These are phyloP conservation scores for Antheraea pernyi DNA, from an alignment of 1,140 invertebrate species.

Conservation along the genomic window DNA sequence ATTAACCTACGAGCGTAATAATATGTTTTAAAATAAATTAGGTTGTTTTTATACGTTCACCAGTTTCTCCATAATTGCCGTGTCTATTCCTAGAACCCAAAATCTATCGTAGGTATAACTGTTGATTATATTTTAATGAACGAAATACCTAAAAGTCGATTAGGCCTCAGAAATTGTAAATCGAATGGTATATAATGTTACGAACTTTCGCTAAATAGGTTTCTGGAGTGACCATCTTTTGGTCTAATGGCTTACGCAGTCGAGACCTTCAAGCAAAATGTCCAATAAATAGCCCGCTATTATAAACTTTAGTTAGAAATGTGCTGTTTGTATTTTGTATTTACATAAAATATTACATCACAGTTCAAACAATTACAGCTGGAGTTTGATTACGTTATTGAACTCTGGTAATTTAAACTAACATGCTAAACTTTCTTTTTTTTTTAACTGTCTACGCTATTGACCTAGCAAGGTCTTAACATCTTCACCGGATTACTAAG, in stretches of 20 bases:
- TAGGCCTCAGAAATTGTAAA: constrained; percentile 4
- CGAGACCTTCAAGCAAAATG: background rate
- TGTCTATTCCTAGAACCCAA: background rate
- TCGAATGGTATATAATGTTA: constrained; percentile 1
- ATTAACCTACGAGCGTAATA: too few relatives aligned
- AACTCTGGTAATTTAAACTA: too few relatives aligned
- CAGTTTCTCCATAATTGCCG: background rate
- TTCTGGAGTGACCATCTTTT: background rate
- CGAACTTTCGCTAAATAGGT: background rate
- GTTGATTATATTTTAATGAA: constrained; percentile 5
- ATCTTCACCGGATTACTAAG: too few relatives aligned
- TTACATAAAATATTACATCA: background rate
- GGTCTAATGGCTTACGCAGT: background rate
- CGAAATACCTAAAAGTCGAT: background rate
- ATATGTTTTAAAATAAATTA: too few relatives aligned
- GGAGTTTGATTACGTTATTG: background rate
- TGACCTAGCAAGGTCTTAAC: too few relatives aligned
- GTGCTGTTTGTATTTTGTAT: background rate
- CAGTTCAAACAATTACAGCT: background rate
- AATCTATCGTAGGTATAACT: background rate
- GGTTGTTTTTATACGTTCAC: background rate
- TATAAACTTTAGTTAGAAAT: background rate
- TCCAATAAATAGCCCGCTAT: background rate
- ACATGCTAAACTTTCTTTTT: too few relatives aligned
- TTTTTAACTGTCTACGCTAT: too few relatives aligned